phyloP scores from a whole-genome alignment of 2,113 vertebrate species.

The Sorex araneus region DNA sequence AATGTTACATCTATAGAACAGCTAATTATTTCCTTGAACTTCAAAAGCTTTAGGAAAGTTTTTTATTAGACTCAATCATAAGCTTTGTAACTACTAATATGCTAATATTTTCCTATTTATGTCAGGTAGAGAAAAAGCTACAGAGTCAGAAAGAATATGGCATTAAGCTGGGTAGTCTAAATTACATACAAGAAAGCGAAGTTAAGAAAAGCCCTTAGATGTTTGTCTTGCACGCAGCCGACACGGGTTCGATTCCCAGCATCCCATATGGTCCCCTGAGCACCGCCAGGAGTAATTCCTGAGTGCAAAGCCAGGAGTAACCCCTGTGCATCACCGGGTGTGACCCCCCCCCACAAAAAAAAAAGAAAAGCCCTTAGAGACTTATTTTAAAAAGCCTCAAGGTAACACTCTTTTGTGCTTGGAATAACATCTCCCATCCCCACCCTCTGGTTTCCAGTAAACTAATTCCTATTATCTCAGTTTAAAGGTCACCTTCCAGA shows the following conservation, averaged over 20 bases:
- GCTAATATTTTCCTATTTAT: conserved; percentile 33
- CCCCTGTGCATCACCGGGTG: too few relatives aligned
- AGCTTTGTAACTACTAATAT: background rate
- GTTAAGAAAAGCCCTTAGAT: background rate
- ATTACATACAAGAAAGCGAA: conserved; percentile 31
- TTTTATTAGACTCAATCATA: conserved; percentile 8
- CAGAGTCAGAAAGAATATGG: background rate
- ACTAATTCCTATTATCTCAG: conserved; percentile 20
- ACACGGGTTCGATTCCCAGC: too few relatives aligned
- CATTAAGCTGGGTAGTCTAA: conserved; percentile 30
- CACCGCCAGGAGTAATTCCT: too few relatives aligned
- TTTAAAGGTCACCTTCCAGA: conserved; percentile 25
- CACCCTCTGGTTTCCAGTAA: conserved; percentile 3
- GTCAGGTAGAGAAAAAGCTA: background rate
- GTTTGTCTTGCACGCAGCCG: too few relatives aligned
- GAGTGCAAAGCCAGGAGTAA: too few relatives aligned
- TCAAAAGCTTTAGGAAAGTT: conserved; percentile 30
- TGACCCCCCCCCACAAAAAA: too few relatives aligned
- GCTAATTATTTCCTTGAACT: background rate
- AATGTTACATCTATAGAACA: background rate
- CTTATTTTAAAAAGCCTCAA: background rate
- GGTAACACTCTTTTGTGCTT: conserved; percentile 20
- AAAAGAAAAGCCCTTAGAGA: background rate
- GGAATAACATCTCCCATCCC: background rate
- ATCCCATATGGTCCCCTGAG: too few relatives aligned